Evolutionary conservation across 2,113 vertebrate species (phyloP).

Genomic region (Pelusios castaneus): DNA sequence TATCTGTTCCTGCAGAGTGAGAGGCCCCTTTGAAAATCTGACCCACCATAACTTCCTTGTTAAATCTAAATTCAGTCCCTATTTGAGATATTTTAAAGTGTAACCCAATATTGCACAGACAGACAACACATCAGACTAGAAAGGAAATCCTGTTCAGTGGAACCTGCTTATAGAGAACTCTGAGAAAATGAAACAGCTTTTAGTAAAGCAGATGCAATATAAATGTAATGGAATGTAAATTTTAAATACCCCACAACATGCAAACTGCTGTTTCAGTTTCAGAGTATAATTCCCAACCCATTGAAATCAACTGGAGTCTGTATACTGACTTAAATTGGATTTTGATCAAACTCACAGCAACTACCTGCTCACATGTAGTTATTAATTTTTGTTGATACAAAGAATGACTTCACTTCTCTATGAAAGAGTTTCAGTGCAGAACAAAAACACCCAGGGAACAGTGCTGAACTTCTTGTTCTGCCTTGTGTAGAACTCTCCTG

Average conservation of each 20-base stretch:
- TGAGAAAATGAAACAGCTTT: not conserved
- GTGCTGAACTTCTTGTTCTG: slow-evolving; percentile 3
- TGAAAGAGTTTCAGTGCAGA: not conserved
- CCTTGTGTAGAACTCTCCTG: slow-evolving; percentile 84
- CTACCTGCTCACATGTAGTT: not conserved
- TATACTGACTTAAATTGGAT: not conserved
- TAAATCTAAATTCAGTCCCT: not conserved
- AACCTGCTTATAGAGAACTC: slow-evolving; percentile 18
- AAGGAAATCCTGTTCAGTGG: not conserved
- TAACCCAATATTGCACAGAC: not conserved
- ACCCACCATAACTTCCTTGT: not conserved
- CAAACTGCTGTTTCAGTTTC: not conserved
- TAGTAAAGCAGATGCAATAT: not conserved
- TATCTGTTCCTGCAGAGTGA: not conserved
- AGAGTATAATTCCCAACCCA: not conserved
- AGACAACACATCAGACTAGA: not conserved
- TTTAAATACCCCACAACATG: not conserved
- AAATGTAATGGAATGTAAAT: not conserved
- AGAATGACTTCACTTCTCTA: not conserved
- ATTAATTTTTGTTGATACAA: too few relatives aligned
- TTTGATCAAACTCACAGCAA: not conserved
- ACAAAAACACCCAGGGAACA: not conserved
- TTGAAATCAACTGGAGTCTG: not conserved
- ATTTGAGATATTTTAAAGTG: not conserved
- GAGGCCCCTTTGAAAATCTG: not conserved